Evolutionary conservation across 1,140 invertebrate species (phyloP), one percentile per base, ranked within the genome.

Genomic region (Drosophila ercepeae): DNA sequence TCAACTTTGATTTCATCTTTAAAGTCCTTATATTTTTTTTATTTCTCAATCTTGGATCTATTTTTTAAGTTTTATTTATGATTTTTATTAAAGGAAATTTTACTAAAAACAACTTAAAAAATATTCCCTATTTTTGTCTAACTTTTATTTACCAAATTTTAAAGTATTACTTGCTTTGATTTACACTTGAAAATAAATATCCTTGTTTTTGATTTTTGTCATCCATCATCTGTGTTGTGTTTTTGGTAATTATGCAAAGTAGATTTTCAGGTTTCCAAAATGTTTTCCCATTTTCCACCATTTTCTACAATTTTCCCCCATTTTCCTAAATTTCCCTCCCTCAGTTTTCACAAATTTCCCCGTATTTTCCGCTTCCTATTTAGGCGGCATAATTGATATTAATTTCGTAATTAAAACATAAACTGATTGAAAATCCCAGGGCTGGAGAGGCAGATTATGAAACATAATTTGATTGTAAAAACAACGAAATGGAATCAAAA

Each of bases 311-410:
- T n/a, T n/a, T 64, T 42, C 36, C n/a, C 67, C 29, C 2, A 32
- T 32, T 32, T 32, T 32, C 9, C 21, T 4, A 21, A 4, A 21
- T 21, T 21, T 21, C 21, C 21, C n/a, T n/a, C n/a, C n/a, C n/a
- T n/a, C n/a, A n/a, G n/a, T n/a, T n/a, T n/a, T n/a, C n/a, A n/a
- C n/a, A n/a, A n/a, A n/a, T n/a, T n/a, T n/a, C 8, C 25, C 27
- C 27, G 7, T 8, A 7, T 27, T 27, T 27, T 27, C 27, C 27
- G 27, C 7, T 27, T 27, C 9, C 8, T 8, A 71, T 42, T 59
- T 49, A 52, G 34, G 34, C 32, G 32, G n/a, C 46, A 79, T 82
- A 78, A 83, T 83, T 74, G 63, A 70, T 78, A 84, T 84, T 78
- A 78, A 75, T 83, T 60, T 82, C 48, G 73, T 71, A 82, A 73